Percentiles rank a stretch among this genome's conserved stretches.
Conservation (phyloP, 92 coral and sea anemone species). For the Pocillopora grandis region DNA sequence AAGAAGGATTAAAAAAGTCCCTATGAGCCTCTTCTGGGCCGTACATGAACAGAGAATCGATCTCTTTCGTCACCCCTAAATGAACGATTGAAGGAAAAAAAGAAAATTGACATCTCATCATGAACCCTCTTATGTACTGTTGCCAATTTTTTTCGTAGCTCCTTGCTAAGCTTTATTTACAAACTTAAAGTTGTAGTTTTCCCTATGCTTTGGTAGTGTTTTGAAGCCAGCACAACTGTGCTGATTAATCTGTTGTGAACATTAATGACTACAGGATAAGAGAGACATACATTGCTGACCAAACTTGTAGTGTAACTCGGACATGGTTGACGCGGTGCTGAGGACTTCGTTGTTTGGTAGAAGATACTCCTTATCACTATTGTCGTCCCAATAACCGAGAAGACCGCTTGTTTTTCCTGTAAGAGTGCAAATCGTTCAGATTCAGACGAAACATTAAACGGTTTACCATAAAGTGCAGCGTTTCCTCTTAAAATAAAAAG, state of each 20-base stretch:
- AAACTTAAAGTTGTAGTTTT: not conserved
- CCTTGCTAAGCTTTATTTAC: no score
- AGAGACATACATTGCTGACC: slow-evolving; percentile 37
- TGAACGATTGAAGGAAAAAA: not conserved
- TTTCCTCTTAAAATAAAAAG: no score
- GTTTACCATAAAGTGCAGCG: not conserved
- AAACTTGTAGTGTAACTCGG: slow-evolving; percentile 30
- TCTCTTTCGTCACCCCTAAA: slow-evolving; percentile 7
- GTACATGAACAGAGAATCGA: slow-evolving; percentile 28
- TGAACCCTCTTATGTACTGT: not conserved
- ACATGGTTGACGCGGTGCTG: slow-evolving; percentile 21
- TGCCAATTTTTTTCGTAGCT: not conserved
- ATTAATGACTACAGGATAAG: no score
- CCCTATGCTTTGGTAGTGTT: not conserved
- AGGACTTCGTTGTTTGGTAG: slow-evolving; percentile 24
- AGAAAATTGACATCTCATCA: no score
- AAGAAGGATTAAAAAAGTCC: slow-evolving; percentile 19
- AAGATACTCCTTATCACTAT: slow-evolving; percentile 34
- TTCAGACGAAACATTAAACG: not conserved
- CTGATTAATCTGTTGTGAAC: no score
- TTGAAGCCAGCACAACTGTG: no score
- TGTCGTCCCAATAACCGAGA: slow-evolving; percentile 51
- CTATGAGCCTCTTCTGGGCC: slow-evolving; percentile 2
- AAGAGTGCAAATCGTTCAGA: not conserved
- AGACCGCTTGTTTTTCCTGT: slow-evolving; percentile 46